Conservation (phyloP, 1,140 invertebrate genomes). For the Ips typographus region DNA sequence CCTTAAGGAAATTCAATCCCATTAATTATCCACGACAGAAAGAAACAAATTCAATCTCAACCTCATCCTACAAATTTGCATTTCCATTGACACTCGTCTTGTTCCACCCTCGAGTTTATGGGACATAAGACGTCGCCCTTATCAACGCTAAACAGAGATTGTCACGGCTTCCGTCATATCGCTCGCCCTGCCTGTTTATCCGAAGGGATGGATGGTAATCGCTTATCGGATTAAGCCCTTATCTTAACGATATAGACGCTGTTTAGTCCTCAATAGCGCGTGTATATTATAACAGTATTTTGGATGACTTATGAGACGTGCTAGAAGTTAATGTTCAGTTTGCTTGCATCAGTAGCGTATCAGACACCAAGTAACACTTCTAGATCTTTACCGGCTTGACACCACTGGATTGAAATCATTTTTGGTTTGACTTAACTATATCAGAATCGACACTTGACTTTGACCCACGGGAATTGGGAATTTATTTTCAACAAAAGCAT, state of each 20-base stretch:
- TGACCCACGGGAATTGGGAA: conserved; percentile 7
- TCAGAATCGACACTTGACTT: conserved; percentile 14
- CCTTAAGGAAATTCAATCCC: too few relatives aligned
- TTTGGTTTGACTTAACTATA: background rate
- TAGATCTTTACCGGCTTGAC: background rate
- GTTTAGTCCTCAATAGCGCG: conserved; percentile 38
- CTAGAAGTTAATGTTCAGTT: conserved; percentile 13
- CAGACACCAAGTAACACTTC: too few relatives aligned
- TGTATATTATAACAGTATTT: conserved; percentile 30
- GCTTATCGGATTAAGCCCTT: conserved; percentile 49
- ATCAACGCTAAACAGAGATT: conserved; percentile 48
- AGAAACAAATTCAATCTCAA: conserved; percentile 3
- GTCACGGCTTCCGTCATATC: conserved; percentile 47
- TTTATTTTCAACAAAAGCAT: conserved; percentile 32
- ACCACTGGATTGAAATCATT: background rate
- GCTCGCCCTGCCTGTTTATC: conserved; percentile 40
- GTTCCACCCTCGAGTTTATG: conserved; percentile 33
- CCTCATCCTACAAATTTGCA: conserved; percentile 20
- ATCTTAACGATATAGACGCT: conserved; percentile 49
- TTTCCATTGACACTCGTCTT: conserved; percentile 20
- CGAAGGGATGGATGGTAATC: conserved; percentile 43
- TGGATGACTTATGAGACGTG: conserved; percentile 25
- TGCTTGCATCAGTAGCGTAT: too few relatives aligned
- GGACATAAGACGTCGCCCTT: conserved; percentile 39
- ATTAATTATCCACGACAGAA: background rate